Percentiles rank a stretch among this genome's conserved stretches.
Evolutionary conservation across 1,140 invertebrate genomes (phyloP).

Genomic region (Hylaeus anthracinus): DNA sequence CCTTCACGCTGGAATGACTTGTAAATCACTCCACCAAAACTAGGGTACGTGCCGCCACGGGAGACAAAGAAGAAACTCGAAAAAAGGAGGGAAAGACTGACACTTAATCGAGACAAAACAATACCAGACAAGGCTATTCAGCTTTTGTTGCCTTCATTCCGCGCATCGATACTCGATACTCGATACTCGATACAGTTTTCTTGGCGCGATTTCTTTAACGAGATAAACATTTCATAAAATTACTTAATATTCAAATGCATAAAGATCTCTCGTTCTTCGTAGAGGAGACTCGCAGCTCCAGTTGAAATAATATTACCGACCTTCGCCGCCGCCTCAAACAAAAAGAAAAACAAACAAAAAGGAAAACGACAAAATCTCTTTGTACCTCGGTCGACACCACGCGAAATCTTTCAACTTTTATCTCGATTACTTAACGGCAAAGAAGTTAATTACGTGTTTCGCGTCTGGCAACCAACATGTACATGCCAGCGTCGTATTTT

Average conservation of each 20-base stretch:
- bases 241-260: no score
- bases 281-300: no score
- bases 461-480: not conserved
- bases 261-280: no score
- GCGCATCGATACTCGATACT: no score
- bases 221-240: no score
- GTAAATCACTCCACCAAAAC: slow-evolving; percentile 78
- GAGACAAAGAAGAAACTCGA: slow-evolving; percentile 49
- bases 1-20: slow-evolving; percentile 79
- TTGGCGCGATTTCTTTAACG: no score
- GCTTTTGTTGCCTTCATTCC: slow-evolving; percentile 26
- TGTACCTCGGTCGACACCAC: no score
- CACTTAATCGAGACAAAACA: slow-evolving; percentile 61
- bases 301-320: no score
- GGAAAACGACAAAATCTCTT: not conserved
- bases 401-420: not conserved
- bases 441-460: not conserved
- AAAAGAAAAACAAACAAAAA: no score
- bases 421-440: no score
- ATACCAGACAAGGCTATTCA: not conserved
- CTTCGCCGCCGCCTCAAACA: no score
- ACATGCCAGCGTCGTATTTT: not conserved
- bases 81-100: slow-evolving; percentile 19
- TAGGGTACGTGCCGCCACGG: slow-evolving; percentile 71
- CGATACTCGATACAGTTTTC: not conserved